Evolutionary conservation across 1,140 invertebrate species (phyloP), one percentile per base, ranked within the genome.

Genomic region (Orchesella cincta): DNA sequence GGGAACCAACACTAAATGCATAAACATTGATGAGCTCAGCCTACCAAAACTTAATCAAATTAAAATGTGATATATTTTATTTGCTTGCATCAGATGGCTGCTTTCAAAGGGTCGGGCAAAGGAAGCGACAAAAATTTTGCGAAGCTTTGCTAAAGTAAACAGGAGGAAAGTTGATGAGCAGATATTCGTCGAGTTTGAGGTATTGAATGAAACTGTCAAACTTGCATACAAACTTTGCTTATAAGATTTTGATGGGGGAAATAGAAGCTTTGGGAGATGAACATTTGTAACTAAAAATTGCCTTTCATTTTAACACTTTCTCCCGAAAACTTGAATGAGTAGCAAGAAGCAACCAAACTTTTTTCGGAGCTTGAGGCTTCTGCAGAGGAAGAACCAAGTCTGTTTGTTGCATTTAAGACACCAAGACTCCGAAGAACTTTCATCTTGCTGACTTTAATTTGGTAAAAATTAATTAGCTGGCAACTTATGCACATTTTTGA

Each of bases 41-140:
- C n/a, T 31, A 14, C 73, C 73, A 35, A 31, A n/a, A 51, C 20
- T 26, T 76, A 54, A n/a, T 2, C 31, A 12, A 74, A 1, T 8
- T 74, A 14, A 51, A 18, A n/a, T 73, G 8, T 14, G 34, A 20
- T 29, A 39, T 31, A 14, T n/a, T 28, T 74, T 52, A 28, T 3
- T 74, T 54, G 3, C 18, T 8, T 57, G 23, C 23, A 23, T 12
- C 84, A 91, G 91, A 81, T 95, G 93, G 93, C 84, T 95, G 16
- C 90, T 94, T 0, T 93, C 93, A 0, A 92, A 93, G 86, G 93
- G 93, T 1, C 88, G 92, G 83, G 86, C 93, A 0, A 91, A 94
- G 75, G 90, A 92, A 82, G 93, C 93, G 1, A 87, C 94, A 29
- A 84, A 85, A 14, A 94, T 95, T 39, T 86, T 95, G 77, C 89